Evolutionary conservation across 2,113 vertebrate species (phyloP).

Genomic region (Oenanthe oenanthe): DNA sequence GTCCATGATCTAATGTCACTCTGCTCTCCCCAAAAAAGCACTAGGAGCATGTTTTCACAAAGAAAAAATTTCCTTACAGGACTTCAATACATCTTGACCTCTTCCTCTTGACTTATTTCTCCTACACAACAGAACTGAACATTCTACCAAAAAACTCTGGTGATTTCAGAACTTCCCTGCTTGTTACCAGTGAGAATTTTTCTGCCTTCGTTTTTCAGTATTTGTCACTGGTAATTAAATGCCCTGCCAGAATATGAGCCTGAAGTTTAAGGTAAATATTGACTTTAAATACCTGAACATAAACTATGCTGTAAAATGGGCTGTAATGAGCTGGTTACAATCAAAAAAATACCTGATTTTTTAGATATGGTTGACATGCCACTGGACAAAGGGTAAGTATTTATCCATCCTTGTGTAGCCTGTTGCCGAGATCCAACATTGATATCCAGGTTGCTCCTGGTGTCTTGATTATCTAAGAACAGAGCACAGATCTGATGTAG

Average conservation of each 20-base stretch:
- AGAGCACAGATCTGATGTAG: not conserved
- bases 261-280: not conserved
- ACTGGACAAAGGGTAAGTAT: constrained; percentile 94
- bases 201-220: not conserved
- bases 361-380: constrained; percentile 98
- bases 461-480: constrained; percentile 90
- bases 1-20: not conserved
- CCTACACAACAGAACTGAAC: not conserved
- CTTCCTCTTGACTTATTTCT: not conserved
- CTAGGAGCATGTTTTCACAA: not conserved
- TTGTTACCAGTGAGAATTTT: not conserved
- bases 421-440: constrained; percentile 92
- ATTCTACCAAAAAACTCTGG: not conserved
- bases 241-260: not conserved
- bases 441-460: constrained; percentile 88
- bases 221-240: not conserved
- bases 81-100: not conserved
- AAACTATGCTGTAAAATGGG: not conserved
- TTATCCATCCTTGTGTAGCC: constrained; percentile 94
- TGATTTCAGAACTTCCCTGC: not conserved
- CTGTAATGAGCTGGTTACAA: not conserved
- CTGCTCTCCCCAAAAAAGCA: not conserved
- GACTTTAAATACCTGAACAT: not conserved
- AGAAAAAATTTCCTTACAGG: not conserved
- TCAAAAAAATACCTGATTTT: constrained; percentile 86